phyloP scores from a whole-genome alignment of 1,140 invertebrate genomes.

The Drosophila teissieri region DNA sequence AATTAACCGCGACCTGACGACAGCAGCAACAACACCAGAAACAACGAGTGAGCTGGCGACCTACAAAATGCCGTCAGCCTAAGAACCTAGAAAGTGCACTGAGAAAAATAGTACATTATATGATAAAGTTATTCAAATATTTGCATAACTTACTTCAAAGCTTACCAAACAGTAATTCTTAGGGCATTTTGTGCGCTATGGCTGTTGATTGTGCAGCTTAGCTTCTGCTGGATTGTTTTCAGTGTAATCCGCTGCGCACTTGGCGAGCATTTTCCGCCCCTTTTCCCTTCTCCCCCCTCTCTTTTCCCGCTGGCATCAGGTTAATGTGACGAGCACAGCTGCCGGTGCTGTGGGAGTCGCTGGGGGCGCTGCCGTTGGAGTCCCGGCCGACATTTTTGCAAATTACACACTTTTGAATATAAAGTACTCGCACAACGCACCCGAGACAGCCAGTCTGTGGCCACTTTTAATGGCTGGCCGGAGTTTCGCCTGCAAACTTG shows the following conservation, averaged over 20 bases:
- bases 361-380: constrained; percentile 3
- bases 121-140: too few species aligned
- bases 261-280: constrained; percentile 5
- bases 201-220: too few species aligned
- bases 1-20: constrained; percentile 76
- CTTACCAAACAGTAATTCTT: too few species aligned
- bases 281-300: too few species aligned
- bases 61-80: constrained; percentile 36
- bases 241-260: constrained; percentile 11
- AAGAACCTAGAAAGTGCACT: constrained; percentile 14
- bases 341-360: constrained; percentile 26
- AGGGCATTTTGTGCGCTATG: too few species aligned
- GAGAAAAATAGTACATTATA: background rate
- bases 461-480: constrained; percentile 55
- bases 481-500: constrained; percentile 34
- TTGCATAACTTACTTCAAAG: too few species aligned
- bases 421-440: constrained; percentile 74
- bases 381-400: constrained; percentile 63
- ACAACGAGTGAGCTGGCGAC: constrained; percentile 31
- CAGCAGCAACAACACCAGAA: constrained; percentile 31
- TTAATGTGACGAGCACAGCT: constrained; percentile 79
- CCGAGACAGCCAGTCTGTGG: constrained; percentile 60
- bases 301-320: constrained; percentile 44
- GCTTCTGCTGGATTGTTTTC: too few species aligned
- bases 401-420: constrained; percentile 82